Base-by-base conservation (phyloP, 2,113 vertebrate genomes). In the Catagonus wagneri region DNA sequence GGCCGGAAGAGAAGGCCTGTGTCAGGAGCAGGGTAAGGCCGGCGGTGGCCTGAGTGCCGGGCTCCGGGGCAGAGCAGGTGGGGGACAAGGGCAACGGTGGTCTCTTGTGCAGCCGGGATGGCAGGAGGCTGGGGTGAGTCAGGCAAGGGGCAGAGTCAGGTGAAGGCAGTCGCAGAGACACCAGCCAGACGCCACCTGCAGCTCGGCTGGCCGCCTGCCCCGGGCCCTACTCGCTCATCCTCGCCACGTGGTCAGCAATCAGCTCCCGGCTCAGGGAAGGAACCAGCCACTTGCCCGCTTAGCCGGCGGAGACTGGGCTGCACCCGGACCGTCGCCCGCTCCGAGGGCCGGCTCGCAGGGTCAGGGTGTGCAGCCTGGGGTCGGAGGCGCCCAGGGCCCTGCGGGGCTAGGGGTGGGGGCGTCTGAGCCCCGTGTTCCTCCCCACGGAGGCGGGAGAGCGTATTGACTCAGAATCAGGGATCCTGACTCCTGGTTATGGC, bases 351-450 rank as follows among this genome's bases (percentile, higher is more conserved):
- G 39, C 12, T 39, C 36, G 2, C 3, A 14, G n/a, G 72, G 16
- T 58, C 11, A 11, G 52, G 20, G 12, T 2, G 0, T 17, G 7
- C 13, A 1, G 68, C 54, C 39, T 17, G n/a, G 13, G 11, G 39
- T 13, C 56, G 0, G 75, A 12, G 20, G 52, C 14, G n/a, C 39
- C 22, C 20, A 1, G n/a, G 22, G 10, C 14, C 32, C 74, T 0
- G 36, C 0, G 0, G 19, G 29, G 44, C 7, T 44, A 4, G 20
- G 15, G 9, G 0, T 0, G 1, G 16, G 32, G 10, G 25, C 11
- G 19, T 36, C 23, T n/a, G 29, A 27, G 72, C 0, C 50, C 32
- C 85, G 17, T 14, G 44, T 2, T 56, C 86, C 29, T 76, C 6
- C 7, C 71, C 19, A 2, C 36, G 61, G 39, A 83, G 88, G n/a